phyloP scores from a whole-genome alignment of 2,888 invertebrate genomes.

The Amiota minor region DNA sequence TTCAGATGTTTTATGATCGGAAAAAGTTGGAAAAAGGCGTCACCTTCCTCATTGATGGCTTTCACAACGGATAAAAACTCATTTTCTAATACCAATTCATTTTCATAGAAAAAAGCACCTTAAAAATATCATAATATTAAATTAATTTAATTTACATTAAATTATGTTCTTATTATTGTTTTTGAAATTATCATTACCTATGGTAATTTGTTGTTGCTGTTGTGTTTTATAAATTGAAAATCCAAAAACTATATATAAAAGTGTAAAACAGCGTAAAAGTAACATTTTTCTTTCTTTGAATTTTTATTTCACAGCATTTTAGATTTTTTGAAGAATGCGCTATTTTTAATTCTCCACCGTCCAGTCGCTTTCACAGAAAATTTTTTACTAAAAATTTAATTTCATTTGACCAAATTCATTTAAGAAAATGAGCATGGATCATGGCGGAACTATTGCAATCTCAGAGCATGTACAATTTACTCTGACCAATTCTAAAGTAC shows the following conservation, averaged over 20 bases:
- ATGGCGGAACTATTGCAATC: no score
- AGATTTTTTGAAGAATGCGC: neutral
- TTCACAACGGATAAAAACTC: conserved; percentile 76
- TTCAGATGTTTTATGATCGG: conserved; percentile 63
- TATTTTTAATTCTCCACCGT: neutral
- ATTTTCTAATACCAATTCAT: conserved; percentile 76
- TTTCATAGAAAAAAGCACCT: conserved; percentile 76
- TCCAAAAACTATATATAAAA: conserved; percentile 38
- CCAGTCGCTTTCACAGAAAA: conserved; percentile 8
- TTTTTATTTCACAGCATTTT: neutral
- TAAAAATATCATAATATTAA: conserved; percentile 4
- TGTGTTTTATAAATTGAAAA: conserved; percentile 40
- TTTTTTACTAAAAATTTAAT: conserved; percentile 13
- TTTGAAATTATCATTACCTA: conserved; percentile 50
- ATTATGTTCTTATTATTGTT: neutral
- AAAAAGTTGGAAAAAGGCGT: conserved; percentile 64
- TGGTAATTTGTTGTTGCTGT: conserved; percentile 60
- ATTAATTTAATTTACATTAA: no score
- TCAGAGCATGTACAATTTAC: no score
- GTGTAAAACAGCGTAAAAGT: neutral
- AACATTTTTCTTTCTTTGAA: conserved; percentile 9
- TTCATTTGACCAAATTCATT: no score
- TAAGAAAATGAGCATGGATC: no score
- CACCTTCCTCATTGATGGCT: conserved; percentile 66
- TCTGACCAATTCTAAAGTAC: no score